Conservation (phyloP, 2,888 invertebrate species). For the Nemurella pictetii region DNA sequence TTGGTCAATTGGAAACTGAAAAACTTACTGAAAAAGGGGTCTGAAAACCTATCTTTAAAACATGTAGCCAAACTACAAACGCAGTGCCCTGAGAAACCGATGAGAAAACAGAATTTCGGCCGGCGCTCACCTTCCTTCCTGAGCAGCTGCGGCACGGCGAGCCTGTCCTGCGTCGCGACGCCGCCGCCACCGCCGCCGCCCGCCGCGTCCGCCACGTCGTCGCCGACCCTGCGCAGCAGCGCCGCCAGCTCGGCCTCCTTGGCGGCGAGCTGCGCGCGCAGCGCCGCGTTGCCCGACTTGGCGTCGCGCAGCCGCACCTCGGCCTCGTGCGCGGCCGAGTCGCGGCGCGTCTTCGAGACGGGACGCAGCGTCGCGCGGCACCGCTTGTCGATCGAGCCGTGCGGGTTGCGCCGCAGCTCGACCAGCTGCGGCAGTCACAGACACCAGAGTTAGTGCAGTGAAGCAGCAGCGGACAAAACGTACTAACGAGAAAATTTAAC, state of each 20-base stretch:
- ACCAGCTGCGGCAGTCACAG: constrained; percentile 69
- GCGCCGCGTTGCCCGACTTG: constrained; percentile 80
- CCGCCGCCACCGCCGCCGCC: constrained; percentile 40
- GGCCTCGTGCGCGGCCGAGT: constrained; percentile 80
- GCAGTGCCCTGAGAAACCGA: no score
- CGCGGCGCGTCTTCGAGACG: constrained; percentile 76
- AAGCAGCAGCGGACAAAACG: no score
- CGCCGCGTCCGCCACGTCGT: constrained; percentile 66
- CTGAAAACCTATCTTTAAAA: no score
- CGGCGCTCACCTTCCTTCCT: constrained; percentile 52
- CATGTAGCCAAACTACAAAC: no score
- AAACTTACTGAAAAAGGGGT: no score
- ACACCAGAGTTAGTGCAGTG: no score
- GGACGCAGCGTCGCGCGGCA: constrained; percentile 87
- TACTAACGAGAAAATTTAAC: no score
- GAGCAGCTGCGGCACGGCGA: constrained; percentile 51
- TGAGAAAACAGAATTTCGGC: not conserved
- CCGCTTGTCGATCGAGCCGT: constrained; percentile 79
- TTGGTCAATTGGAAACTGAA: no score
- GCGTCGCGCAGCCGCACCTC: constrained; percentile 83
- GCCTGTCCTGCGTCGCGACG: constrained; percentile 48
- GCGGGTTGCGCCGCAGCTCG: constrained; percentile 84
- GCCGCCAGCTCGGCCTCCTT: constrained; percentile 80
- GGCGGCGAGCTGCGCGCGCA: constrained; percentile 79
- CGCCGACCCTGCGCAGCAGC: constrained; percentile 67